A percentile compares a stretch with the other conserved stretches of the same genome.
These are phyloP conservation scores for Andrena minutula DNA, from an alignment of 2,888 invertebrate genomes.

Conservation along the genomic window DNA sequence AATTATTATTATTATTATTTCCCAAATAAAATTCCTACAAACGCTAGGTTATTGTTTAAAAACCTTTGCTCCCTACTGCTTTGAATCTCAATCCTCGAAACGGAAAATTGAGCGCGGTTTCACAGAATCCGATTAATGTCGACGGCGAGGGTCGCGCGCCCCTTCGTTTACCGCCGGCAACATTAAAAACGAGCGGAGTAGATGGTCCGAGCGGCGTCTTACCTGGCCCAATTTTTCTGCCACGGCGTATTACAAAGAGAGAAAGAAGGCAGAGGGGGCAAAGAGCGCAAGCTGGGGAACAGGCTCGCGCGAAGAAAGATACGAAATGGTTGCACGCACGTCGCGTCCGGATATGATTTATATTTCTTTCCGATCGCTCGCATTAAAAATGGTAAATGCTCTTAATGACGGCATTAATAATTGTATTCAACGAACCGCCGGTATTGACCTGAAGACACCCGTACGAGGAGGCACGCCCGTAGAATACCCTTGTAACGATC, in stretches of 20 bases:
- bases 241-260: not conserved
- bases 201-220: not conserved
- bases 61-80: too few relatives aligned
- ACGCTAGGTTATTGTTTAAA: too few relatives aligned
- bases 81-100: too few relatives aligned
- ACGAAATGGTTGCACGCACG: constrained; percentile 10
- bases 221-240: constrained; percentile 29
- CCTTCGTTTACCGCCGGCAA: not conserved
- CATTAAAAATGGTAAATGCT: constrained; percentile 77
- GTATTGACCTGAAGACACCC: constrained; percentile 73
- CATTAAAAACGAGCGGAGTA: not conserved
- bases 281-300: constrained; percentile 26
- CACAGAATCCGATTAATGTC: not conserved
- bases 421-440: constrained; percentile 74
- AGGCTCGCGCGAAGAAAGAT: constrained; percentile 30
- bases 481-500: constrained; percentile 78
- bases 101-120: too few relatives aligned
- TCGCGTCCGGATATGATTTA: constrained; percentile 67
- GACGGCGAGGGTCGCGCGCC: not conserved
- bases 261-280: constrained; percentile 10
- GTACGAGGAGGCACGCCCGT: constrained; percentile 68
- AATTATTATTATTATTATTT: too few relatives aligned
- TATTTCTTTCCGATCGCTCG: constrained; percentile 73
- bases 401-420: constrained; percentile 78
- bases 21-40: not conserved